Evolutionary conservation across 1,140 invertebrate genomes (phyloP).

Genomic region (Pectinophora gossypiella): DNA sequence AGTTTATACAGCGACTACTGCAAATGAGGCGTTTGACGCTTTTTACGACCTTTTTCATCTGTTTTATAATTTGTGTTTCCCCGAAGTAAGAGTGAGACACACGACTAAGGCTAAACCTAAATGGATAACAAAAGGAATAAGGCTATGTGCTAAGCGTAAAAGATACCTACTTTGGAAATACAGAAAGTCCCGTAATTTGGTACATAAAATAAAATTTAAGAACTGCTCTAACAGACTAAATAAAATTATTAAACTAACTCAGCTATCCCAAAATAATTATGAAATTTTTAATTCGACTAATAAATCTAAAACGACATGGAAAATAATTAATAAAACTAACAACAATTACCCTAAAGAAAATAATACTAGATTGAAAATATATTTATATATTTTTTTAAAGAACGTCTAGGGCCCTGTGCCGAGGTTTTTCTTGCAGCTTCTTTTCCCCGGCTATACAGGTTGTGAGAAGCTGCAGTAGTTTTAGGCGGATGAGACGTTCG

Average conservation of each 20-base stretch:
- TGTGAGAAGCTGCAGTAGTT: no score
- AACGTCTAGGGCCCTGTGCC: no score
- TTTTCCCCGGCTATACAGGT: no score
- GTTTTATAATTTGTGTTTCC: neutral
- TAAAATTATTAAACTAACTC: slow-evolving; percentile 12
- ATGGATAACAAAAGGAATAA: neutral
- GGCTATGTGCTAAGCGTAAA: neutral
- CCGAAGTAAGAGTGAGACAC: neutral
- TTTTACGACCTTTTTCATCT: neutral
- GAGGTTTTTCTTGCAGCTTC: no score
- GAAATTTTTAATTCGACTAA: slow-evolving; percentile 9
- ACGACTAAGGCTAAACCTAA: neutral
- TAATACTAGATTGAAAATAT: no score
- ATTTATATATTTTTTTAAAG: no score
- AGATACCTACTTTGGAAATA: neutral
- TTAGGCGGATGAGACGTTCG: no score
- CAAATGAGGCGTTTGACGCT: neutral
- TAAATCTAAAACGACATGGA: slow-evolving; percentile 14
- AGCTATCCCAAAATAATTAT: slow-evolving; percentile 13
- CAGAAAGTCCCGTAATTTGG: neutral
- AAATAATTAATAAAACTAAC: slow-evolving; percentile 12
- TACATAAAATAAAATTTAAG: slow-evolving; percentile 6
- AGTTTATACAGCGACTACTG: neutral
- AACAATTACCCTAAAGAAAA: slow-evolving; percentile 1
- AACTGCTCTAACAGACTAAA: slow-evolving; percentile 7